phyloP scores from a whole-genome alignment of 1,140 invertebrate species.

The Olivierus martensii region DNA sequence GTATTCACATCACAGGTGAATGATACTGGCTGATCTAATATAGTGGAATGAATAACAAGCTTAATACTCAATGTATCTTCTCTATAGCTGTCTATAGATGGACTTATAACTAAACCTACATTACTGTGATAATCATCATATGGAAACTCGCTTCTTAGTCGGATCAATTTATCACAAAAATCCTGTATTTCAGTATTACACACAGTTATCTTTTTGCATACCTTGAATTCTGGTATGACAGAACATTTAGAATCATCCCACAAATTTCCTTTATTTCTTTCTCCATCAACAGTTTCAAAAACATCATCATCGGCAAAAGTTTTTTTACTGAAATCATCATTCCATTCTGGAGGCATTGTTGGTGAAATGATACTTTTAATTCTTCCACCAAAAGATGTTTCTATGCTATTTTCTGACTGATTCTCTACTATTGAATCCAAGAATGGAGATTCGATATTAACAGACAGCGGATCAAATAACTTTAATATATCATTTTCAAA shows the following conservation, averaged over 20 bases:
- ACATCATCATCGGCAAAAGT: background rate
- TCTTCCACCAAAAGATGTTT: background rate
- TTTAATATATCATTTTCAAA: slow-evolving; percentile 15
- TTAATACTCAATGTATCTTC: slow-evolving; percentile 67
- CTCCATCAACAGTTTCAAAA: slow-evolving; percentile 4
- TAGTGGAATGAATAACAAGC: slow-evolving; percentile 55
- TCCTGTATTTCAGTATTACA: slow-evolving; percentile 46
- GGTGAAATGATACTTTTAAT: background rate
- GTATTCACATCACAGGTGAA: slow-evolving; percentile 80
- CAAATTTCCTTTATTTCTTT: slow-evolving; percentile 37
- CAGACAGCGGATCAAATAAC: slow-evolving; percentile 18
- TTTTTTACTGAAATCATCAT: slow-evolving; percentile 3
- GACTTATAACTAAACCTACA: slow-evolving; percentile 53
- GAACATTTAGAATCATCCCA: slow-evolving; percentile 35
- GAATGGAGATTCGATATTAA: background rate
- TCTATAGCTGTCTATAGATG: slow-evolving; percentile 60
- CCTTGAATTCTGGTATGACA: slow-evolving; percentile 40
- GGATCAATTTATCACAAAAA: slow-evolving; percentile 63
- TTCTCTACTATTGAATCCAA: background rate
- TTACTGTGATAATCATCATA: slow-evolving; percentile 37
- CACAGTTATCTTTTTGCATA: slow-evolving; percentile 40
- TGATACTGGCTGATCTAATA: slow-evolving; percentile 48
- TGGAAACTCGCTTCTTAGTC: slow-evolving; percentile 49
- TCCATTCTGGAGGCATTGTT: background rate
- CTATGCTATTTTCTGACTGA: background rate